Evolutionary conservation across 2,888 invertebrate species (phyloP), one percentile per base, ranked within the genome.

Genomic region (Polymixis flavicincta): DNA sequence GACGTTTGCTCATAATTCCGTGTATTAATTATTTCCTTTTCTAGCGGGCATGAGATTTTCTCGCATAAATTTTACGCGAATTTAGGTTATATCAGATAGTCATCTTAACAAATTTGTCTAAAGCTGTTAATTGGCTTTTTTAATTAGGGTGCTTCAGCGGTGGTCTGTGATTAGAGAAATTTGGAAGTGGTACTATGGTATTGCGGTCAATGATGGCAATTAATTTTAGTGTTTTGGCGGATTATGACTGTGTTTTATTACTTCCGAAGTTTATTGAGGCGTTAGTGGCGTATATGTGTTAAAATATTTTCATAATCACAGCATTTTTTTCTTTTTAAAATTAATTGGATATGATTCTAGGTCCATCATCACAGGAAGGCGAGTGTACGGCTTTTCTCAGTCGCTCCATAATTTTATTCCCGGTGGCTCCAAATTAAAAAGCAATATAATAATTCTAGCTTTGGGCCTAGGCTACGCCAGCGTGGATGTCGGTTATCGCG

Each of bases 51-150:
- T 71, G 19, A 66, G 42, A 68, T 45, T n/a, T 48, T 60, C 63
- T 74, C 80, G 76, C 69, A 85, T 84, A 84, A 81, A 85, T 85
- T 83, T 72, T 54, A 77, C 54, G 84, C 83, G 71, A 83, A 88
- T 85, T 81, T 83, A 78, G 77, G 85, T 84, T 84, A 85, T 69
- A 45, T 66, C 22, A 68, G 84, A 89, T 89, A 85, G 72, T 54
- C 42, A 89, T 90, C 88, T 77, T 59, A 57, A 78, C 82, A 87
- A 89, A 89, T 89, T 89, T 87, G 89, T 89, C 84, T 80, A 72
- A 80, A 78, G 80, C 57, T 82, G 80, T 85, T 89, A 87, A 89
- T 88, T 83, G 80, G 76, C 54, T 78, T 76, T 61, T 85, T 78
- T 80, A 81, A 80, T 77, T 57, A 72, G 61, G 66, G 37, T 50